phyloP scores from a whole-genome alignment of 2,888 invertebrate species.

The Agrochola circellaris region DNA sequence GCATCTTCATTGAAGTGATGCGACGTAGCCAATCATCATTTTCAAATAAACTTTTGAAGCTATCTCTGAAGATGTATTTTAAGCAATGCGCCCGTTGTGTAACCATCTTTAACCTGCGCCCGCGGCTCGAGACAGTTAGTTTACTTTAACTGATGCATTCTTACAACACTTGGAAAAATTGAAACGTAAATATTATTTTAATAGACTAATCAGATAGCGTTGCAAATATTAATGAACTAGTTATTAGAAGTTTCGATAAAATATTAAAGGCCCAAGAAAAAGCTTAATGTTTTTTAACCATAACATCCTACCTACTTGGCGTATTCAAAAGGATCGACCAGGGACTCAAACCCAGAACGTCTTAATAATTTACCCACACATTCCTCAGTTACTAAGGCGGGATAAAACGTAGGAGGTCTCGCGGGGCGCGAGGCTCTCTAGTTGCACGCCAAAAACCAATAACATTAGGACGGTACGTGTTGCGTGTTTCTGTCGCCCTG shows the following conservation, averaged over 20 bases:
- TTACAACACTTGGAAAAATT: slow-evolving; percentile 65
- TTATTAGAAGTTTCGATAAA: neutral
- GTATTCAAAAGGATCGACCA: slow-evolving; percentile 45
- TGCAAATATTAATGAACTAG: slow-evolving; percentile 44
- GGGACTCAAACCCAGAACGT: slow-evolving; percentile 68
- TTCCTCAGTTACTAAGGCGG: slow-evolving; percentile 79
- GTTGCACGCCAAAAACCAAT: slow-evolving; percentile 85
- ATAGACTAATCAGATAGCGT: slow-evolving; percentile 22
- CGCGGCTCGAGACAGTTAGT: slow-evolving; percentile 62
- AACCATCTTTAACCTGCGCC: slow-evolving; percentile 46
- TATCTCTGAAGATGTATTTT: slow-evolving; percentile 9
- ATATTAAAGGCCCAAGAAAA: neutral
- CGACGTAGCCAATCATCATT: slow-evolving; percentile 21
- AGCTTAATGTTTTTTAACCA: neutral
- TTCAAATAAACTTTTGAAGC: slow-evolving; percentile 7
- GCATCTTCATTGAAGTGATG: slow-evolving; percentile 11
- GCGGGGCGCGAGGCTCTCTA: slow-evolving; percentile 72
- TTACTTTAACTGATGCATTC: slow-evolving; percentile 65
- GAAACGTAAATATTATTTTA: slow-evolving; percentile 57
- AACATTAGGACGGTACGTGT: slow-evolving; percentile 85
- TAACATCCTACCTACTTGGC: slow-evolving; percentile 1
- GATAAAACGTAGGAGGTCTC: slow-evolving; percentile 85
- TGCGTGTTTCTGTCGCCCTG: slow-evolving; percentile 78
- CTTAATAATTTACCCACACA: slow-evolving; percentile 81
- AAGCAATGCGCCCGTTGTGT: slow-evolving; percentile 40